phyloP scores from a whole-genome alignment of 2,888 invertebrate genomes.

The Pristionchus fissidentatus region DNA sequence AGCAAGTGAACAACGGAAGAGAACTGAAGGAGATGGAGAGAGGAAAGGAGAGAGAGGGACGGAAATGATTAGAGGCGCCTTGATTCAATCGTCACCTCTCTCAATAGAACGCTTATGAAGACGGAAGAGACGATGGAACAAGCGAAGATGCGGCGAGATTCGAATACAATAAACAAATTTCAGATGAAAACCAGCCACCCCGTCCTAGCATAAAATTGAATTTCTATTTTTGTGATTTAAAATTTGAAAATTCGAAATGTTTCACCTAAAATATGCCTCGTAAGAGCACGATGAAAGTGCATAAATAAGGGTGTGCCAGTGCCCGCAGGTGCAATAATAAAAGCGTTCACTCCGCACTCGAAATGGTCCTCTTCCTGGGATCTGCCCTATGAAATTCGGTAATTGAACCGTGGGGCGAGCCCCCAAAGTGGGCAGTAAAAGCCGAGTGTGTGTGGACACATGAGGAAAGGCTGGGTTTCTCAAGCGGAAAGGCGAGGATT shows the following conservation, averaged over 20 bases:
- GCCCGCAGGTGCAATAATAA: neutral
- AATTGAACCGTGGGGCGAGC: too few relatives aligned
- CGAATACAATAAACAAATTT: too few relatives aligned
- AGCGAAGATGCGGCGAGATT: conserved; percentile 41
- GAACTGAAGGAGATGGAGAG: conserved; percentile 13
- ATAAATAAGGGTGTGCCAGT: neutral
- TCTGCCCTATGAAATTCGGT: neutral
- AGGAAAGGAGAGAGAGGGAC: conserved; percentile 50
- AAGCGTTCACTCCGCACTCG: too few relatives aligned
- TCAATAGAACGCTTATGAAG: conserved; percentile 41
- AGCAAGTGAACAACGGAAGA: neutral
- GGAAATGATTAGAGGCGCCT: conserved; percentile 46
- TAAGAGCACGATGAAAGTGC: too few relatives aligned
- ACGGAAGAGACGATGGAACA: conserved; percentile 42
- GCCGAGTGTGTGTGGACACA: too few relatives aligned
- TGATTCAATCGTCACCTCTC: conserved; percentile 41
- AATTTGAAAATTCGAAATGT: too few relatives aligned
- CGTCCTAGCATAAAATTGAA: too few relatives aligned
- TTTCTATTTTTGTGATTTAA: too few relatives aligned
- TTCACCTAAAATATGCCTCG: too few relatives aligned
- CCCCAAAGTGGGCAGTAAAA: neutral
- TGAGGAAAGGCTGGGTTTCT: neutral
- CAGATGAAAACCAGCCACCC: too few relatives aligned
- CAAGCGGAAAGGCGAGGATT: conserved; percentile 3
- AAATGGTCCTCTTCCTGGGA: conserved; percentile 3